Evolutionary conservation across 2,797 vertebrate genomes (phyloP), one percentile per base, ranked within the genome.

Genomic region (Acanthis flammea): DNA sequence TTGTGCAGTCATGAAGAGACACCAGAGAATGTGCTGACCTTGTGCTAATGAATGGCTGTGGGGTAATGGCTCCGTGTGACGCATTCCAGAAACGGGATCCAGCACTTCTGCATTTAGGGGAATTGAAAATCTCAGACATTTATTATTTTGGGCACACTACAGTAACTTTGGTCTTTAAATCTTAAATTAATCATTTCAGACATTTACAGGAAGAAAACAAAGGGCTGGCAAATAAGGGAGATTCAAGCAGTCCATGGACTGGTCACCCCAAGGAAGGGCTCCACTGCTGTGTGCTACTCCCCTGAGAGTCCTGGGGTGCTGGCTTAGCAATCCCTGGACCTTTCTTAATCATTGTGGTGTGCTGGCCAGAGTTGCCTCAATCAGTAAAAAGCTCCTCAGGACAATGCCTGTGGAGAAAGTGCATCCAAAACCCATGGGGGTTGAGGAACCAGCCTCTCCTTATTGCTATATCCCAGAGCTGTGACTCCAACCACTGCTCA

Each of bases 121-220:
- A 98, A 98, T 96, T 98, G 96, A 98, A 98, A 97, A 92, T 95
- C 95, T 95, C 94, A 98, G 97, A 97, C 93, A 93, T 97, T 97
- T 97, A 98, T 98, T 97, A 96, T 96, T 97, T 97, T 95, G 93
- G 97, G 93, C 97, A 97, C 70, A 75, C 84, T 96, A 92, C 83
- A 92, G 91, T 95, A 97, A 96, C 93, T 97, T 92, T 63, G 68
- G 58, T 95, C 97, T 97, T 97, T 94, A 97, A 94, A 96, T 93
- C 94, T 96, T 97, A 92, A 93, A 95, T 94, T 96, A 97, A 97
- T 97, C 88, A 95, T 96, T 96, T 96, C 51, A 95, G 95, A 86
- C 86, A 77, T 95, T 97, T 97, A 92, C 91, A 93, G 92, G 95
- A 97, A 96, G 79, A 85, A 96, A 97, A 96, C 58, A 90, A 79